These are phyloP conservation scores for Zhengitettix transpicula DNA, from an alignment of 2,888 invertebrate genomes.

Conservation along the genomic window DNA sequence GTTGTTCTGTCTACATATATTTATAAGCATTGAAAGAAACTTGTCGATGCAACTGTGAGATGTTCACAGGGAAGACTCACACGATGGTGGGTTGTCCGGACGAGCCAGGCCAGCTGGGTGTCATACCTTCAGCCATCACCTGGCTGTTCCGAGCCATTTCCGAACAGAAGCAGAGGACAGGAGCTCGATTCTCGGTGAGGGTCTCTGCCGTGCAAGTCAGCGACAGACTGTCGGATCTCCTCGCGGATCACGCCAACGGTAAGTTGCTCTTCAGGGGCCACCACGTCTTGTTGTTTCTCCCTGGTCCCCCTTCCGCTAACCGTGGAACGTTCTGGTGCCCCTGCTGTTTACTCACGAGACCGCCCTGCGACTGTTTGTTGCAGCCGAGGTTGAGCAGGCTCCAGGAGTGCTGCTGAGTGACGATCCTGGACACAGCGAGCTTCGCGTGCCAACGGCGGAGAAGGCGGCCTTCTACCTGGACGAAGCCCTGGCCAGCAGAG, in stretches of 20 bases:
- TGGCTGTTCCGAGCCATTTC: conserved; percentile 90
- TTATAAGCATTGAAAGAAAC: no score
- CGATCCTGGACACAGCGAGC: conserved; percentile 83
- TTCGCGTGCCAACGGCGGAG: conserved; percentile 86
- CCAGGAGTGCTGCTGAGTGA: conserved; percentile 84
- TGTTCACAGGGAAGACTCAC: conserved; percentile 55
- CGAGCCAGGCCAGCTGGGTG: conserved; percentile 68
- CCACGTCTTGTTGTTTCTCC: background rate
- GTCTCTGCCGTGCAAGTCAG: conserved; percentile 89
- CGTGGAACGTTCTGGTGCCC: no score
- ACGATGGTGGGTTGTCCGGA: conserved; percentile 70
- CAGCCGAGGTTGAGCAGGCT: conserved; percentile 67
- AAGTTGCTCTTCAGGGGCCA: conserved; percentile 26
- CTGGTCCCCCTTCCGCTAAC: background rate
- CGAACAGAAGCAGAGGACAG: conserved; percentile 80
- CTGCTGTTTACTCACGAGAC: no score
- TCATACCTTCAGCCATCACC: conserved; percentile 83
- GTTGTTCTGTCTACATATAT: background rate
- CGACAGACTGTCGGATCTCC: conserved; percentile 65
- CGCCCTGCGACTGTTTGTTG: no score
- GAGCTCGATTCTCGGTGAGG: conserved; percentile 78
- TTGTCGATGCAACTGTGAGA: background rate
- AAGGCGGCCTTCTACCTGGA: conserved; percentile 91
- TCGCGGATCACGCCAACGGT: conserved; percentile 80
- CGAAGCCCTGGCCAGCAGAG: conserved; percentile 40